Conservation (phyloP, 2,797 vertebrate species). For the Clarias laeviceps region DNA sequence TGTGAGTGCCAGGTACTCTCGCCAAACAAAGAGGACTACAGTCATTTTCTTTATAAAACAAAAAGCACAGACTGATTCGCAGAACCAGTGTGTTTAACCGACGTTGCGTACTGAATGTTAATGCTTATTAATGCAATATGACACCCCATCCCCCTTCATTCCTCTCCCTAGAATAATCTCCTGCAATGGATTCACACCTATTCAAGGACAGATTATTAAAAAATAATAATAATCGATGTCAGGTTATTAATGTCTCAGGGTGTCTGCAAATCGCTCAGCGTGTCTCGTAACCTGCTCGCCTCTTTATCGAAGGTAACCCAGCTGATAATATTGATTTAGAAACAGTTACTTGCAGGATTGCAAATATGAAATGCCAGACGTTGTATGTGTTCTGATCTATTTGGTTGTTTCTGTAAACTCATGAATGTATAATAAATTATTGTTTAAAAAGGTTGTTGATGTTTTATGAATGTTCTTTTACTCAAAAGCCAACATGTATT, state of each 20-base stretch:
- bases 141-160: not conserved
- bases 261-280: not conserved
- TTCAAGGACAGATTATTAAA: not conserved
- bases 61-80: not conserved
- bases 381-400: not conserved
- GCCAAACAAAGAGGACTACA: conserved; percentile 15
- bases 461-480: not conserved
- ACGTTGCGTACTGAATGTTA: not conserved
- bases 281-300: not conserved
- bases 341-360: not conserved
- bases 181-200: not conserved
- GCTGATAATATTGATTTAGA: conserved; percentile 15
- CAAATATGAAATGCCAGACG: not conserved
- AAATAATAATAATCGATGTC: not conserved
- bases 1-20: conserved; percentile 1
- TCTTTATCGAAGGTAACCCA: not conserved
- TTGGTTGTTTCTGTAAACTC: not conserved
- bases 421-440: not conserved
- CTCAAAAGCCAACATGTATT: not conserved
- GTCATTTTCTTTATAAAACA: conserved; percentile 16
- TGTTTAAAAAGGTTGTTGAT: not conserved
- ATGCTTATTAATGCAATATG: not conserved
- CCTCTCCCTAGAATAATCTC: not conserved
- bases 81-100: conserved; percentile 1
- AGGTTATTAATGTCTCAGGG: not conserved